Base-by-base conservation (phyloP, 2,888 invertebrate species). In the Pseudococcus viburni region DNA sequence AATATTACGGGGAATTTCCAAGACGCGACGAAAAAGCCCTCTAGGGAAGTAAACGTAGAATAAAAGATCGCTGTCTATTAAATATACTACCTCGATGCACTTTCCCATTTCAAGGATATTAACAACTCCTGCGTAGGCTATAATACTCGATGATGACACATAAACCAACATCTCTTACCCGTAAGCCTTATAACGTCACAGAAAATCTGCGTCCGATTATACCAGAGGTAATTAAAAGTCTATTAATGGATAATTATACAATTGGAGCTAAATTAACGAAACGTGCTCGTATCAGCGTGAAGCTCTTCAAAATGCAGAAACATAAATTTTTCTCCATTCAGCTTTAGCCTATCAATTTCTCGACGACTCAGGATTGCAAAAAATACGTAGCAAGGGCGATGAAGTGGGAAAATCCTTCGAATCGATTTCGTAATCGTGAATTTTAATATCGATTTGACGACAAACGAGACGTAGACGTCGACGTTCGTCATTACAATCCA, bases 61-160 rank as follows among this genome's bases (percentile, higher is more conserved):
- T 26, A 68, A 68, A 26, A 22, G 22, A 68, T 51, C 51, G 51
- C 51, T 9, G n/a, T 68, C 68, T 26, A 26, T 59, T 59, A 59
- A 59, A n/a, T 7, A 42, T 42, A 42, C 59, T 59, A 64, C 22
- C 73, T 73, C 33, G 73, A 73, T 73, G 73, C 73, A 33, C 73
- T 73, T 73, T 73, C 73, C 33, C 33, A 73, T 73, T 73, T 73
- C 73, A 73, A 73, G 73, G 73, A 73, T 73, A 73, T 33, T 26
- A 17, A 17, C 73, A 73, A 33, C 73, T 73, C 73, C 73, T 73
- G 19, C 22, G 22, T 22, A 64, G 11, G 59, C 22, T 22, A 9
- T 64, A 64, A 22, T 12, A 22, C 64, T 64, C 19, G 1, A 73
- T 17, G 33, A 73, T 73, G 33, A 73, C 73, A 33, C 33, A 33